Evolutionary conservation across 2,888 invertebrate genomes (phyloP), one percentile per base, ranked within the genome.

Genomic region (Drosophila sordidapex): DNA sequence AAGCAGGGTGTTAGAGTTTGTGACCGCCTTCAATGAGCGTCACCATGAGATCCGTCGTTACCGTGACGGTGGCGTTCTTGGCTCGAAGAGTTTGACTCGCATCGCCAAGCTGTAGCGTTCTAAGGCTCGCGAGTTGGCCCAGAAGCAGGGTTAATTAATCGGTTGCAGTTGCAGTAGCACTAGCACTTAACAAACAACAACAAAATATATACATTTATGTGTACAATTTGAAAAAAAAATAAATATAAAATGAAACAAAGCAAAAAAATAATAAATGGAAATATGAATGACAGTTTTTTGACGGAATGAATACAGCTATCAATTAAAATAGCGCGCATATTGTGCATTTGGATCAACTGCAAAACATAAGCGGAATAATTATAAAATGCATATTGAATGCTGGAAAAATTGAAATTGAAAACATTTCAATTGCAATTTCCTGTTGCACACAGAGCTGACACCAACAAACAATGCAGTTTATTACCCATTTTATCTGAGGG

Each of bases 1-100:
- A 93, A 95, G 96, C 82, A 99, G 99, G 94, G 94, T 99, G 63
- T 95, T 98, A 70, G 99, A 99, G 93, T 97, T 97, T 27, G 96
- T 99, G 94, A 99, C 98, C 31, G 99, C 99, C 96, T 99, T 98
- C 95, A 99, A 99, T 93, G 99, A 99, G 91, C 96, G 99, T 79
- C 97, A 96, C 88, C 99, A 99, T 91, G 99, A 99, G 94, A 97
- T 99, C 93, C 96, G 98, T 91, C 95, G 96, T 92, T 99, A 99
- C 95, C 99, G 99, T 99, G 99, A 99, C 89, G 99, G 99, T 94
- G 99, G 99, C 93, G 94, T 97, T 74, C 96, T 99, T 93, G 99
- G 99, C 65, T 96, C 97, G 91, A 99, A 99, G 94, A 99, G 99
- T 85, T 96, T 97, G 91, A 99, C 99, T 35, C 96, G 98, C 82